Percentiles rank a stretch among this genome's conserved stretches.
phyloP scores from a whole-genome alignment of 2,797 vertebrate species.

The Mallotus villosus region DNA sequence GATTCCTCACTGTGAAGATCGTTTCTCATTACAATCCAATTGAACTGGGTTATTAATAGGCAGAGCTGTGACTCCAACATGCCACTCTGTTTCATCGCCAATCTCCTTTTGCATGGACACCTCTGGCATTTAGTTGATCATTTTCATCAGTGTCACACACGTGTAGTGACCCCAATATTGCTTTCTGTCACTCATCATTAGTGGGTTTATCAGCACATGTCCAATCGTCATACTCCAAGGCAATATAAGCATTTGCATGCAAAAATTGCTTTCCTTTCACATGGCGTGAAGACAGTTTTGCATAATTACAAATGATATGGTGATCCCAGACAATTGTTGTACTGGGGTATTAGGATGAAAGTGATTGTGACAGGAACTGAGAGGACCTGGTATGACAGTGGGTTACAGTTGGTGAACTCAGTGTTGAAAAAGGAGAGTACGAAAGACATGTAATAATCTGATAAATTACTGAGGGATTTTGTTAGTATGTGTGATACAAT shows the following conservation, averaged over 20 bases:
- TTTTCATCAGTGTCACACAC: constrained; percentile 79
- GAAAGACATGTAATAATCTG: too few species aligned
- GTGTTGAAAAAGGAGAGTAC: too few species aligned
- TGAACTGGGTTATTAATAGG: constrained; percentile 75
- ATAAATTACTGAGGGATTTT: too few species aligned
- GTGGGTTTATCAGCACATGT: constrained; percentile 74
- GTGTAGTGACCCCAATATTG: constrained; percentile 75
- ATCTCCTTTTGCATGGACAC: constrained; percentile 63
- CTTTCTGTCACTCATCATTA: constrained; percentile 81
- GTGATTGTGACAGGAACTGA: not conserved
- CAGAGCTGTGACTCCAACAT: constrained; percentile 62
- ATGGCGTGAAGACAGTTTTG: constrained; percentile 73
- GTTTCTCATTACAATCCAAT: constrained; percentile 74
- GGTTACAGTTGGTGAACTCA: constrained; percentile 49
- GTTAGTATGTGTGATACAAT: too few species aligned
- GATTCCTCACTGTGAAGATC: constrained; percentile 74
- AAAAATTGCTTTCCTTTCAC: constrained; percentile 82
- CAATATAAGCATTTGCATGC: constrained; percentile 85
- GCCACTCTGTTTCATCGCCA: constrained; percentile 59
- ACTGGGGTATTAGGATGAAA: constrained; percentile 61
- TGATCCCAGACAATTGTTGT: constrained; percentile 73
- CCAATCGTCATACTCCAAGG: constrained; percentile 71
- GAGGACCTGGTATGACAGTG: not conserved
- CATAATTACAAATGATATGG: constrained; percentile 86
- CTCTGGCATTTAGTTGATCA: constrained; percentile 82